Conservation (phyloP, 1,140 invertebrate genomes). For the Ceratosolen fusciceps region DNA sequence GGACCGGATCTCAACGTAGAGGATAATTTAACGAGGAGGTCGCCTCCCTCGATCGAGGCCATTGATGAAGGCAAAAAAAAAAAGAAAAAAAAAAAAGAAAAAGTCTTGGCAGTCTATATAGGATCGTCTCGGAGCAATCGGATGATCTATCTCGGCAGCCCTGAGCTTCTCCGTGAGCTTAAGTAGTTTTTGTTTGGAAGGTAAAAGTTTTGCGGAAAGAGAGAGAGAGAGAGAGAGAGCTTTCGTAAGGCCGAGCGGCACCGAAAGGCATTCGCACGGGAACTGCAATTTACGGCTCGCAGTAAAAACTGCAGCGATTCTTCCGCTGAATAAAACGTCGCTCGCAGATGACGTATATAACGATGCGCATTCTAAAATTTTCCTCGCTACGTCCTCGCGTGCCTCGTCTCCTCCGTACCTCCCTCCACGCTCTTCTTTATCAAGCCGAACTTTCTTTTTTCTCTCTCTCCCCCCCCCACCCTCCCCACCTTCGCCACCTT, state of each 20-base stretch:
- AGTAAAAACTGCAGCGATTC: conserved; percentile 47
- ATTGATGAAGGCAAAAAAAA: too few species aligned
- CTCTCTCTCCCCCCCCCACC: too few species aligned
- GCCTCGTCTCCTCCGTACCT: too few species aligned
- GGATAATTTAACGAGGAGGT: conserved; percentile 11
- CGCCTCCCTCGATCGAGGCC: conserved; percentile 17
- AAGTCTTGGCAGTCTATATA: neutral
- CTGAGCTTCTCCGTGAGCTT: conserved; percentile 33
- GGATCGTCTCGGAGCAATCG: conserved; percentile 24
- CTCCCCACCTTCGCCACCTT: too few species aligned
- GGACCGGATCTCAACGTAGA: too few species aligned
- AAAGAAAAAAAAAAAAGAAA: too few species aligned
- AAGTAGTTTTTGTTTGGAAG: conserved; percentile 47
- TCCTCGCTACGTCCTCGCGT: neutral
- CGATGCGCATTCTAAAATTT: conserved; percentile 35
- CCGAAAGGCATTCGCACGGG: conserved; percentile 37
- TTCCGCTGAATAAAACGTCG: conserved; percentile 35
- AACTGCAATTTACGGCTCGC: conserved; percentile 47
- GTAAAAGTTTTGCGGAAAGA: conserved; percentile 32
- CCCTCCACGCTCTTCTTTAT: too few species aligned
- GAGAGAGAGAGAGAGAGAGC: too few species aligned
- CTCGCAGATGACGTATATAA: conserved; percentile 46
- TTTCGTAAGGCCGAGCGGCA: neutral
- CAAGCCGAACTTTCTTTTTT: too few species aligned
- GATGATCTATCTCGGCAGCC: conserved; percentile 36